These are phyloP conservation scores for Nothoprocta pentlandii DNA, from an alignment of 2,113 vertebrate species.

Conservation along the genomic window DNA sequence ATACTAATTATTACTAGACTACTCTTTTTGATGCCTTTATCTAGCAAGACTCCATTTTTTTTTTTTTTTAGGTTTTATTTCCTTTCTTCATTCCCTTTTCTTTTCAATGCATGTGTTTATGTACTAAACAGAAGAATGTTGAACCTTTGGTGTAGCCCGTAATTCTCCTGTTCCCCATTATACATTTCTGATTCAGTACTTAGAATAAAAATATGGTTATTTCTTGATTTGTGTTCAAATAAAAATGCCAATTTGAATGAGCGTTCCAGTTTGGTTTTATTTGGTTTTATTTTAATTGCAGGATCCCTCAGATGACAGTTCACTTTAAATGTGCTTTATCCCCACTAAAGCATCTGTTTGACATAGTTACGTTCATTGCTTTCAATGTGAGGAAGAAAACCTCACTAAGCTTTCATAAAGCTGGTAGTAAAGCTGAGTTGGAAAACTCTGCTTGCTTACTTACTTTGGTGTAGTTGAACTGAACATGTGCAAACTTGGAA, in stretches of 20 bases:
- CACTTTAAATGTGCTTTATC: not conserved
- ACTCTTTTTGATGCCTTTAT: not conserved
- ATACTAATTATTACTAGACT: not conserved
- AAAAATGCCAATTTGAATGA: not conserved
- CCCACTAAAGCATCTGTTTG: not conserved
- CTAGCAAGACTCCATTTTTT: not conserved
- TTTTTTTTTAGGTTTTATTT: not conserved
- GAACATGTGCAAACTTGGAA: not conserved
- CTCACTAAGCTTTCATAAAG: slow-evolving; percentile 21
- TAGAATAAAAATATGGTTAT: not conserved
- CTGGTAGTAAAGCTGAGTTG: not conserved
- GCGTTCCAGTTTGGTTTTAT: not conserved
- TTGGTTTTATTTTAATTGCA: not conserved
- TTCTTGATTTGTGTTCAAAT: not conserved
- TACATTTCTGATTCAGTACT: not conserved
- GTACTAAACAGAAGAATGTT: not conserved
- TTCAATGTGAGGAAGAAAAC: not conserved
- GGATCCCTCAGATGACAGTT: not conserved
- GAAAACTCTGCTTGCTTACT: slow-evolving; percentile 9
- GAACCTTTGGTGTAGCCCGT: not conserved
- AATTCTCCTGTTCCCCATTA: not conserved
- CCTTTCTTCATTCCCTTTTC: not conserved
- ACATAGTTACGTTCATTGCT: not conserved
- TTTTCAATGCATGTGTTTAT: not conserved
- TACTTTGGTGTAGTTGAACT: not conserved